Percentiles rank a stretch among this genome's conserved stretches.
phyloP scores from a whole-genome alignment of 2,888 invertebrate species.

The Drosophila robusta region DNA sequence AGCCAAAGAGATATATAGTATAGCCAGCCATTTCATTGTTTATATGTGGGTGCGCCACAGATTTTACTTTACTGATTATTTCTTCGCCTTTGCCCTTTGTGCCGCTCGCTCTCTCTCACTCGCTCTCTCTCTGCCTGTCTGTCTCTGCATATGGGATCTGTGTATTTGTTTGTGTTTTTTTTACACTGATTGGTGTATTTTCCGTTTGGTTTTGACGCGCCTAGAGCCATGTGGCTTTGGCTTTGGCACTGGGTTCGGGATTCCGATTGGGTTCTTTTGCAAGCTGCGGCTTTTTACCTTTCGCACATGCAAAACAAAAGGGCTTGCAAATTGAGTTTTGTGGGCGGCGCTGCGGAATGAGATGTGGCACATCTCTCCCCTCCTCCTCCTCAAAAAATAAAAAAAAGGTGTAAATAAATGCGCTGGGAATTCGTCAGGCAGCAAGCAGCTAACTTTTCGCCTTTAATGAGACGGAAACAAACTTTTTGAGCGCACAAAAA shows the following conservation, averaged over 20 bases:
- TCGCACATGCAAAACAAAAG: conserved; percentile 74
- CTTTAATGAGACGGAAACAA: conserved; percentile 80
- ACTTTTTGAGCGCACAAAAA: conserved; percentile 55
- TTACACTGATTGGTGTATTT: conserved; percentile 80
- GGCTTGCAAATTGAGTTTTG: conserved; percentile 61
- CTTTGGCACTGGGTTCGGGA: conserved; percentile 41
- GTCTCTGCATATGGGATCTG: conserved; percentile 23
- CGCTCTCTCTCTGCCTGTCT: neutral
- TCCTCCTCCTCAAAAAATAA: neutral
- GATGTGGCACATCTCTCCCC: conserved; percentile 6
- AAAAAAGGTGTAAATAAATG: conserved; percentile 79
- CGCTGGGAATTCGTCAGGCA: conserved; percentile 71
- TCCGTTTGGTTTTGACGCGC: conserved; percentile 74
- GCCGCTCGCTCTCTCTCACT: neutral
- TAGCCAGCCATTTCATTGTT: conserved; percentile 68
- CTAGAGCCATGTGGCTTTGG: conserved; percentile 73
- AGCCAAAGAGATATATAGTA: conserved; percentile 51
- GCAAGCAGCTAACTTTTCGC: conserved; percentile 41
- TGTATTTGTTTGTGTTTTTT: conserved; percentile 58
- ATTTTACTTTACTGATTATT: conserved; percentile 76
- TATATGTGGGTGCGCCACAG: conserved; percentile 70
- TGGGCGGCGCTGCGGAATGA: conserved; percentile 26
- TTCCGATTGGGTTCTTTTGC: conserved; percentile 39
- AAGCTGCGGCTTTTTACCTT: conserved; percentile 67
- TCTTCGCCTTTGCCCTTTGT: conserved; percentile 62